These are phyloP conservation scores for Chaitophorus viminalis DNA, from an alignment of 2,888 invertebrate species.

Conservation along the genomic window DNA sequence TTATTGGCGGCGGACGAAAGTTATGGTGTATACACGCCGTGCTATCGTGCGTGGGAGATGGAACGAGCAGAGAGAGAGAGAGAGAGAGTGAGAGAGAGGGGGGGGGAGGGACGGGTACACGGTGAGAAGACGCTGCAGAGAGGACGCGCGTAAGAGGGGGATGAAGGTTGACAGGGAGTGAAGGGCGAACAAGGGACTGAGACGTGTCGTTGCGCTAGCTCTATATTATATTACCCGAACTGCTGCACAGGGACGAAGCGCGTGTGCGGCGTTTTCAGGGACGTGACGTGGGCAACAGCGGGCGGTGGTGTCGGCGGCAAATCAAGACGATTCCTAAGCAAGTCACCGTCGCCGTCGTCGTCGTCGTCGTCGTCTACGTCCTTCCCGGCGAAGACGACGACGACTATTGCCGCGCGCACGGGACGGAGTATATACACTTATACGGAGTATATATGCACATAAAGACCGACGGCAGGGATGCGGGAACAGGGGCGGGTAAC, in stretches of 20 bases:
- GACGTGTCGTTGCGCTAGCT: constrained; percentile 1
- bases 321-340: constrained; percentile 62
- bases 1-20: constrained; percentile 28
- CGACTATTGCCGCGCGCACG: not conserved
- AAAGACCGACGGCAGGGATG: not conserved
- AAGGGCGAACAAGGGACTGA: not conserved
- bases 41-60: not conserved
- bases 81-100: not conserved
- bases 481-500: not conserved
- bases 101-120: not conserved
- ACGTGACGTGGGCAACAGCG: constrained; percentile 53
- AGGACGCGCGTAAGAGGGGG: too few relatives aligned
- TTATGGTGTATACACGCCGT: constrained; percentile 14
- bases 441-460: not conserved
- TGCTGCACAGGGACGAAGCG: not conserved
- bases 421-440: not conserved
- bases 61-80: not conserved
- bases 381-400: not conserved
- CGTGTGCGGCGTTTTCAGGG: constrained; percentile 11
- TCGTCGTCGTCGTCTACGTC: constrained; percentile 21
- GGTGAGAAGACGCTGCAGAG: too few relatives aligned
- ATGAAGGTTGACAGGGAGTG: not conserved
- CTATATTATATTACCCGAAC: constrained; percentile 15
- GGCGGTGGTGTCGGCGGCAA: constrained; percentile 40
- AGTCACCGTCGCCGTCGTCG: constrained; percentile 55